These are phyloP conservation scores for Drosophila anomalata DNA, from an alignment of 2,888 invertebrate species.

Conservation along the genomic window DNA sequence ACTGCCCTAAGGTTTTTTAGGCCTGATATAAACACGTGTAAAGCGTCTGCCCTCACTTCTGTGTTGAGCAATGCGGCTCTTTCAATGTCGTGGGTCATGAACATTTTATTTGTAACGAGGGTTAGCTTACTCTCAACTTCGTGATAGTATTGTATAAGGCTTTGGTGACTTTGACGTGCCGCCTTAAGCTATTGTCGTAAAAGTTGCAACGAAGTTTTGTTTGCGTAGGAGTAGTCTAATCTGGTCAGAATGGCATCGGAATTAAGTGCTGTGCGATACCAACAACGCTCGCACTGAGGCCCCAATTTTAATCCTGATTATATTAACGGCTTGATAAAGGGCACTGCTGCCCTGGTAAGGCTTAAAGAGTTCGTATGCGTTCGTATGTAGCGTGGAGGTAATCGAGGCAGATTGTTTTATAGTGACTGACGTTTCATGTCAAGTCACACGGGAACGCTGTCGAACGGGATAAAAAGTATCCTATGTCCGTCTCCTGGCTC, in stretches of 20 bases:
- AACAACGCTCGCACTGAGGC: conserved; percentile 1
- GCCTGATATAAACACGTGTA: too few relatives aligned
- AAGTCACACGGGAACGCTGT: too few relatives aligned
- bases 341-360: conserved; percentile 3
- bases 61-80: conserved; percentile 5
- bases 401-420: too few relatives aligned
- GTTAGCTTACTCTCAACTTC: too few relatives aligned
- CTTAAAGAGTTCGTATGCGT: neutral
- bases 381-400: too few relatives aligned
- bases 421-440: too few relatives aligned
- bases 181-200: neutral
- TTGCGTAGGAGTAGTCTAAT: neutral
- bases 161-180: too few relatives aligned
- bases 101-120: conserved; percentile 1
- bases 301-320: conserved; percentile 1
- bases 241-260: conserved; percentile 6
- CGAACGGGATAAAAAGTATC: too few relatives aligned
- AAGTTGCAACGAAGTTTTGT: conserved; percentile 4
- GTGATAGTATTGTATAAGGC: too few relatives aligned
- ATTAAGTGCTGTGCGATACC: conserved; percentile 1
- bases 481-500: too few relatives aligned
- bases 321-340: conserved; percentile 1
- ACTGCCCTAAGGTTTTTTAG: neutral
- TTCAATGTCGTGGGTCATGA: neutral
- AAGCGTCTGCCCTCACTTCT: neutral